Evolutionary conservation across 1,140 invertebrate species (phyloP).

Genomic region (Leptinotarsa texana): DNA sequence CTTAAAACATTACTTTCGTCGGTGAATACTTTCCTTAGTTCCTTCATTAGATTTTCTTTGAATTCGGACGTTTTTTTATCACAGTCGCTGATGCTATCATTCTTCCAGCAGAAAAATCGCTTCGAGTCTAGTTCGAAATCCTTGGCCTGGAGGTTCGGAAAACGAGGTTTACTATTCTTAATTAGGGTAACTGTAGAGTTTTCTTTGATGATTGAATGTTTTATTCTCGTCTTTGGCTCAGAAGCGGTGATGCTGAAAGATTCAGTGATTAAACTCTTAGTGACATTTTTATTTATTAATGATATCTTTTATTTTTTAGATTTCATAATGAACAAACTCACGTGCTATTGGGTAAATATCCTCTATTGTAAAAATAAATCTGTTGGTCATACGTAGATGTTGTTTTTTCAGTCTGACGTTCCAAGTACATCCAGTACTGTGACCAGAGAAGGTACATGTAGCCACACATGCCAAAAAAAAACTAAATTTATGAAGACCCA

Average conservation of each 20-base stretch:
- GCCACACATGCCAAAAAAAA: constrained; percentile 70
- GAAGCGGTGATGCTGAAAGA: not conserved
- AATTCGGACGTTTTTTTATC: constrained; percentile 58
- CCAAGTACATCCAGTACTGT: constrained; percentile 68
- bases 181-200: constrained; percentile 50
- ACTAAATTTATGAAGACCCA: constrained; percentile 73
- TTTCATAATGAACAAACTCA: constrained; percentile 7
- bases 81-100: constrained; percentile 56
- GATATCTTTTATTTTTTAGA: not conserved
- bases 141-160: constrained; percentile 61
- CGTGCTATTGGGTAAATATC: constrained; percentile 46
- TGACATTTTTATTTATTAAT: too few species aligned
- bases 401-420: constrained; percentile 56
- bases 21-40: constrained; percentile 64
- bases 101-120: constrained; percentile 58
- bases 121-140: constrained; percentile 60
- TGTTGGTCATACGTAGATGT: constrained; percentile 52
- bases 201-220: constrained; percentile 48
- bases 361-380: constrained; percentile 53
- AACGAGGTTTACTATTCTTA: constrained; percentile 59
- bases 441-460: constrained; percentile 74
- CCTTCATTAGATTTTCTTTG: constrained; percentile 62
- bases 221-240: constrained; percentile 45
- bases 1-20: constrained; percentile 65
- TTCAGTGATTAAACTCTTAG: too few species aligned